phyloP scores from a whole-genome alignment of 2,888 invertebrate species.

The Eulithis testata region DNA sequence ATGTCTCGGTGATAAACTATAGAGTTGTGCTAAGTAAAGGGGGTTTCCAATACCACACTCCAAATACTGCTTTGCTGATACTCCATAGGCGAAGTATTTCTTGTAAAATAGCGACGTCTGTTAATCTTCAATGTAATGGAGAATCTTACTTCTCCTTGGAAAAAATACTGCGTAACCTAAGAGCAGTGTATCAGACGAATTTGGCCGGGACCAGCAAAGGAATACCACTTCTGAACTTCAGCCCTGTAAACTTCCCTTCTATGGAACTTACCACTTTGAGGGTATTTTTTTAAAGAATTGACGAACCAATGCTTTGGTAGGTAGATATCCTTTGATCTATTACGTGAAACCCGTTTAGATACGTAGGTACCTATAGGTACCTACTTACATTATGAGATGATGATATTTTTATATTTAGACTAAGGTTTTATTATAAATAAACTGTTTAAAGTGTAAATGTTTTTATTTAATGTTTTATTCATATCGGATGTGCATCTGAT shows the following conservation, averaged over 20 bases:
- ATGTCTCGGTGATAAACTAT: slow-evolving; percentile 66
- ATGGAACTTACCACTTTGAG: slow-evolving; percentile 69
- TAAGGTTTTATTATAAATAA: too few species aligned
- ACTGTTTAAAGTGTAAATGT: too few species aligned
- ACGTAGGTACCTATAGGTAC: too few species aligned
- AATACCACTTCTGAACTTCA: slow-evolving; percentile 49
- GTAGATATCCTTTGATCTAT: too few species aligned
- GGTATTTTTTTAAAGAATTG: slow-evolving; percentile 55
- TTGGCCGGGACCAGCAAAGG: slow-evolving; percentile 70
- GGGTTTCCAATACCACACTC: slow-evolving; percentile 41
- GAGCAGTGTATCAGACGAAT: slow-evolving; percentile 65
- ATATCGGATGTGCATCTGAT: too few species aligned
- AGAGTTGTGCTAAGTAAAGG: slow-evolving; percentile 54
- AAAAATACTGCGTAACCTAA: slow-evolving; percentile 61
- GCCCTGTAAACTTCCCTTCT: slow-evolving; percentile 60
- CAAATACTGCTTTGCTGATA: slow-evolving; percentile 60
- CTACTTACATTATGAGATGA: too few species aligned
- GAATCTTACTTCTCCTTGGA: slow-evolving; percentile 58
- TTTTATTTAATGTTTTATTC: too few species aligned
- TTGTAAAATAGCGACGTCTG: slow-evolving; percentile 54
- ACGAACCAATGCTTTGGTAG: too few species aligned
- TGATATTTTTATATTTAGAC: too few species aligned
- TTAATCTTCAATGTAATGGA: slow-evolving; percentile 55
- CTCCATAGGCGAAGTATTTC: slow-evolving; percentile 66
- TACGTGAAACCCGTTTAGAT: too few species aligned